Percentiles rank a stretch among this genome's conserved stretches.
These are phyloP conservation scores for Bubo blakistoni DNA, from an alignment of 2,113 vertebrate genomes.

Conservation along the genomic window DNA sequence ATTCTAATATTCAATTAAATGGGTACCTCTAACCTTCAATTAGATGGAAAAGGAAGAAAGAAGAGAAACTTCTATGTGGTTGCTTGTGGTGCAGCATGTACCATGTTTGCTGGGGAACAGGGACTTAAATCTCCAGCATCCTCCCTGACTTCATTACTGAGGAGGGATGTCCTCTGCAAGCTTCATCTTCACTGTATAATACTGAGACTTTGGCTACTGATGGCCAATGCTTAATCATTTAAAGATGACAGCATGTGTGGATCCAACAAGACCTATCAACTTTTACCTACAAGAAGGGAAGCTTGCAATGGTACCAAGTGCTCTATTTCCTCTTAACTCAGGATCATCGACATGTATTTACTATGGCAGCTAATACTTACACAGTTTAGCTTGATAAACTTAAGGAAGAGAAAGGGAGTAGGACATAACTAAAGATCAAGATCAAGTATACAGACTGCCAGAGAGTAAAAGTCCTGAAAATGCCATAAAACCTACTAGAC, in stretches of 20 bases:
- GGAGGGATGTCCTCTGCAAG: not conserved
- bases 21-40: not conserved
- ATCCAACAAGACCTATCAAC: not conserved
- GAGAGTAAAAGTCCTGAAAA: not conserved
- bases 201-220: not conserved
- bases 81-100: not conserved
- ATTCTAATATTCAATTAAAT: fast-evolving
- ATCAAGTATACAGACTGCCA: not conserved
- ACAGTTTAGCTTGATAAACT: not conserved
- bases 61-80: not conserved
- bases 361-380: not conserved
- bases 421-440: not conserved
- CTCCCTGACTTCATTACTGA: not conserved
- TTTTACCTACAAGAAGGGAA: not conserved
- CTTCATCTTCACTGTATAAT: not conserved
- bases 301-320: not conserved
- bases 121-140: not conserved
- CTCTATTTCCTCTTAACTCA: not conserved
- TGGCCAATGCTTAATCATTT: not conserved
- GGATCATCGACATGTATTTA: not conserved
- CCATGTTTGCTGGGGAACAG: not conserved
- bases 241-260: not conserved
- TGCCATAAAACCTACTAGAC: not conserved
- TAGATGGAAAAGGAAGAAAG: not conserved
- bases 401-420: not conserved